Base-by-base conservation (phyloP, 1,140 invertebrate species). In the Alviniconcha marisindica region DNA sequence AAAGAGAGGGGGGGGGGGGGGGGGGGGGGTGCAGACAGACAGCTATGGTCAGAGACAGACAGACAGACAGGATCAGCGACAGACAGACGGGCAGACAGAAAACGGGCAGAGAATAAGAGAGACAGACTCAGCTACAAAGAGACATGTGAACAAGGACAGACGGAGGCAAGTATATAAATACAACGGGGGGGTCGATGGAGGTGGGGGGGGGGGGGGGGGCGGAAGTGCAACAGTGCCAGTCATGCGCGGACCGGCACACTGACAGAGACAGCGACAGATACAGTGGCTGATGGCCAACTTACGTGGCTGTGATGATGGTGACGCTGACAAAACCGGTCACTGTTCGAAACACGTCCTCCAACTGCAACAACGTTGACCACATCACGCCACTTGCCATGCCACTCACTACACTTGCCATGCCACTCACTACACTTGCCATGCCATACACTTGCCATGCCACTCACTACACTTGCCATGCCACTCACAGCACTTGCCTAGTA, bases 121-220 rank as follows among this genome's bases (percentile, higher is more conserved):
- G 44, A 51, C 40, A 51, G 71, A 51, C n/a, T 44, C 36, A 51
- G 66, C 3, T 66, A 56, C 40, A 73, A 24, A 88, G 78, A 28
- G 80, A 83, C 24, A 87, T n/a, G n/a, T n/a, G n/a, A 51, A 51
- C 84, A 80, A 36, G 77, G 73, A 74, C 85, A 86, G 81, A 86
- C 84, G 82, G 87, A 71, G 7, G 78, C 44, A 73, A 56, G 28
- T 33, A 77, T 36, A 69, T 36, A 80, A 36, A 63, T 15, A 63
- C 33, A 42, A 15, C 15, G 24, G 69, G 40, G 69, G 21, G 69
- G 33, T 21, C 3, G 69, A 18, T 21, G 12, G 69, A 15, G 69
- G 33, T 21, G 71, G 36, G 71, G 36, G 71, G 31, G 71, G 24
- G 71, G 24, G 71, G 36, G 71, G 24, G 71, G 36, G 71, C 4